Evolutionary conservation across 2,888 invertebrate genomes (phyloP).

Genomic region (Rhorus exstirpatorius): DNA sequence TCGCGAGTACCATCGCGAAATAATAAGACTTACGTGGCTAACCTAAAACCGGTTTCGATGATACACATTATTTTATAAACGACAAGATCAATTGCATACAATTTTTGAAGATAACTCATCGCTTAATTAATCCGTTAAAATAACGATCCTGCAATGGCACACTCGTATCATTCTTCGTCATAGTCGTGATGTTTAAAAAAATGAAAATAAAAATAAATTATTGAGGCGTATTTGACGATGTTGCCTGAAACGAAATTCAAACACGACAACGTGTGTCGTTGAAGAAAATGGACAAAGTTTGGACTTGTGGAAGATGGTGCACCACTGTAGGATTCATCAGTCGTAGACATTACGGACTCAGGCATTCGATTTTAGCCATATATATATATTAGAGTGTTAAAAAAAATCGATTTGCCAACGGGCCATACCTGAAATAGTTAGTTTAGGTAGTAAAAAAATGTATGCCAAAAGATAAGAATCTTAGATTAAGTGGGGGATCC

Average conservation of each 20-base stretch:
- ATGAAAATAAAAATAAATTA: too few relatives aligned
- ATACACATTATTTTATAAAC: slow-evolving; percentile 42
- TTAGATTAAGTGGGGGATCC: too few relatives aligned
- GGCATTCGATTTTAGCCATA: slow-evolving; percentile 23
- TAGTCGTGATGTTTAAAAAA: neutral
- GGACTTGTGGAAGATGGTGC: neutral
- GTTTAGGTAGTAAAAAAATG: too few relatives aligned
- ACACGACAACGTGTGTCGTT: neutral
- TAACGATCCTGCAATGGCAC: slow-evolving; percentile 20
- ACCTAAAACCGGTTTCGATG: slow-evolving; percentile 54
- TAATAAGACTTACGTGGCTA: slow-evolving; percentile 48
- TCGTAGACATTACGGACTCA: slow-evolving; percentile 27
- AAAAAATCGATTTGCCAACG: too few relatives aligned
- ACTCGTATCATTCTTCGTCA: neutral
- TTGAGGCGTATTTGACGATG: neutral
- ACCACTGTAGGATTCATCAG: slow-evolving; percentile 30
- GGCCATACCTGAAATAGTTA: too few relatives aligned
- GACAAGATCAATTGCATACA: slow-evolving; percentile 31
- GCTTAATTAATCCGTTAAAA: slow-evolving; percentile 36
- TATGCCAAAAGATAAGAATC: too few relatives aligned
- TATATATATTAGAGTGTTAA: too few relatives aligned
- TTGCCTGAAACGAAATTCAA: neutral
- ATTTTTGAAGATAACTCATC: slow-evolving; percentile 19
- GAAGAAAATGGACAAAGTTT: slow-evolving; percentile 5
- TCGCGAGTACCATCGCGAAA: slow-evolving; percentile 26